Conservation (phyloP, 2,797 vertebrate genomes). For the Characodon lateralis region DNA sequence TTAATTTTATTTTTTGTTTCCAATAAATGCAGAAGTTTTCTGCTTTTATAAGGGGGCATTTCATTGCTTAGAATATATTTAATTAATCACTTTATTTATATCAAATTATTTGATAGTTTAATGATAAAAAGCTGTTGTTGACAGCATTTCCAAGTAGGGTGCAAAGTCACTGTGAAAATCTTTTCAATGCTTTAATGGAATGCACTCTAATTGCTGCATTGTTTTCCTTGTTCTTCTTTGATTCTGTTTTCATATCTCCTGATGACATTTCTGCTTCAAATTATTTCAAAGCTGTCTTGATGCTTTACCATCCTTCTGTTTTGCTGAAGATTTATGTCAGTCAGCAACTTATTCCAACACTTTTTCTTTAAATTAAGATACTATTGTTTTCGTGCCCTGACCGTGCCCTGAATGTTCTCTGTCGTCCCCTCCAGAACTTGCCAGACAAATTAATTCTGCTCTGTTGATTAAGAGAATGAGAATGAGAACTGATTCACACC, state of each 20-base stretch:
- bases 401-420: neutral
- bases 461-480: neutral
- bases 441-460: neutral
- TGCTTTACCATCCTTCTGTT: neutral
- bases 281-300: neutral
- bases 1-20: too few relatives aligned
- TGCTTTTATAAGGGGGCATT: neutral
- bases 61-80: neutral
- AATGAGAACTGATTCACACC: neutral
- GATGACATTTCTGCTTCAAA: neutral
- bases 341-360: too few relatives aligned
- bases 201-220: neutral
- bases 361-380: conserved; percentile 2
- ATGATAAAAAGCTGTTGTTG: too few relatives aligned
- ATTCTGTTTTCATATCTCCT: neutral
- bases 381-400: neutral
- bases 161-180: neutral
- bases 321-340: neutral
- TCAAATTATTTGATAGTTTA: neutral
- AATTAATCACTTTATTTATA: neutral
- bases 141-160: neutral
- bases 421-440: conserved; percentile 1
- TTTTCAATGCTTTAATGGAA: neutral
- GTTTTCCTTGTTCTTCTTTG: neutral
- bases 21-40: too few relatives aligned